These are phyloP conservation scores for Gymnosoma rotundatum DNA, from an alignment of 2,888 invertebrate species.

Conservation along the genomic window DNA sequence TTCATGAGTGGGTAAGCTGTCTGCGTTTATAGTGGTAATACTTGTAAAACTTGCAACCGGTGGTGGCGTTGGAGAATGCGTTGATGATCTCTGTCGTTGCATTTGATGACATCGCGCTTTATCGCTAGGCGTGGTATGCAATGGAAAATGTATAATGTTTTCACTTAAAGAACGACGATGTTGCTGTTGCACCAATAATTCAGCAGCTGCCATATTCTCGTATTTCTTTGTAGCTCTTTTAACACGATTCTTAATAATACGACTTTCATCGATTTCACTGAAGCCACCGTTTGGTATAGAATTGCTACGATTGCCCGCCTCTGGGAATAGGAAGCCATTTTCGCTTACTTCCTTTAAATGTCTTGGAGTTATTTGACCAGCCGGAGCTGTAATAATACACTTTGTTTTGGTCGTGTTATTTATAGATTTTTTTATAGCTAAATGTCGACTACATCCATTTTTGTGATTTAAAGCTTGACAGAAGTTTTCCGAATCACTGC, in stretches of 20 bases:
- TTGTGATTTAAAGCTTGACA: slow-evolving; percentile 60
- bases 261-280: slow-evolving; percentile 77
- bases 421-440: slow-evolving; percentile 58
- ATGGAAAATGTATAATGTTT: slow-evolving; percentile 85
- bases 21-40: slow-evolving; percentile 83
- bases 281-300: slow-evolving; percentile 75
- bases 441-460: slow-evolving; percentile 72
- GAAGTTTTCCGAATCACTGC: slow-evolving; percentile 79
- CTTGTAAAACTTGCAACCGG: slow-evolving; percentile 70
- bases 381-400: slow-evolving; percentile 73
- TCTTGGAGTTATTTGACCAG: slow-evolving; percentile 71
- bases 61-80: slow-evolving; percentile 80
- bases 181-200: slow-evolving; percentile 84
- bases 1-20: slow-evolving; percentile 79
- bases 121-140: slow-evolving; percentile 87
- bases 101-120: slow-evolving; percentile 89
- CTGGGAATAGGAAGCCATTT: slow-evolving; percentile 76
- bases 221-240: slow-evolving; percentile 80
- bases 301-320: slow-evolving; percentile 69
- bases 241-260: slow-evolving; percentile 78
- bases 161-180: slow-evolving; percentile 90
- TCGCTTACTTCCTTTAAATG: slow-evolving; percentile 74
- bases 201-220: slow-evolving; percentile 77
- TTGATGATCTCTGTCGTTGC: slow-evolving; percentile 81
- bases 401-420: slow-evolving; percentile 44